phyloP scores from a whole-genome alignment of 2,888 invertebrate species.

The Geophilus truncorum region DNA sequence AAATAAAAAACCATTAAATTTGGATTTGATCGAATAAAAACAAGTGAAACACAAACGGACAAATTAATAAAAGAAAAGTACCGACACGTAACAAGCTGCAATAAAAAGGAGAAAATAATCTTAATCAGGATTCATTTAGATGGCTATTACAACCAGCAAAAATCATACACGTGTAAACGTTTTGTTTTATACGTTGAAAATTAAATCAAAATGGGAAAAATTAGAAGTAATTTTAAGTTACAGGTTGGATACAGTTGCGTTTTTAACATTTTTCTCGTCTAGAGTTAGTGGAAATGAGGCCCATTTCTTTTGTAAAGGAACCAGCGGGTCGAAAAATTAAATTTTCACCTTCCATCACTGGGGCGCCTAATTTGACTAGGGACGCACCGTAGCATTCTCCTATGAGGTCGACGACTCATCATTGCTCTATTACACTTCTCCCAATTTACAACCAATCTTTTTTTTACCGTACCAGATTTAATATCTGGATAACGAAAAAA shows the following conservation, averaged over 20 bases:
- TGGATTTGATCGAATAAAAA: conserved; percentile 1
- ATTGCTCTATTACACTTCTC: neutral
- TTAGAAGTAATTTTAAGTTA: neutral
- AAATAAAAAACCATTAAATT: neutral
- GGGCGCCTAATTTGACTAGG: neutral
- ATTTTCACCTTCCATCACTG: neutral
- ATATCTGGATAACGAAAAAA: too few species aligned
- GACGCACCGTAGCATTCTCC: neutral
- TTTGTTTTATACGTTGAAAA: neutral
- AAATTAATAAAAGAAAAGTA: conserved; percentile 7
- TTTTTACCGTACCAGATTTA: neutral
- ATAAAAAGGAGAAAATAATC: neutral
- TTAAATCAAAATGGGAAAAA: neutral
- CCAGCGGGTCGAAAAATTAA: neutral
- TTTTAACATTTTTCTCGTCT: neutral
- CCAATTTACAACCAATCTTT: neutral
- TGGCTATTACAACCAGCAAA: neutral
- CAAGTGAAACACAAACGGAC: neutral
- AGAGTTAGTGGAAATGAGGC: neutral
- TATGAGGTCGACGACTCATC: neutral
- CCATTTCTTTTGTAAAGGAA: neutral
- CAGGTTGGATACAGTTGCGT: neutral
- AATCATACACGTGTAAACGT: neutral
- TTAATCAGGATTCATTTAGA: neutral
- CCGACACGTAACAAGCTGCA: neutral